These are phyloP conservation scores for Poeciliopsis infans DNA, from an alignment of 2,797 vertebrate genomes.

Conservation along the genomic window DNA sequence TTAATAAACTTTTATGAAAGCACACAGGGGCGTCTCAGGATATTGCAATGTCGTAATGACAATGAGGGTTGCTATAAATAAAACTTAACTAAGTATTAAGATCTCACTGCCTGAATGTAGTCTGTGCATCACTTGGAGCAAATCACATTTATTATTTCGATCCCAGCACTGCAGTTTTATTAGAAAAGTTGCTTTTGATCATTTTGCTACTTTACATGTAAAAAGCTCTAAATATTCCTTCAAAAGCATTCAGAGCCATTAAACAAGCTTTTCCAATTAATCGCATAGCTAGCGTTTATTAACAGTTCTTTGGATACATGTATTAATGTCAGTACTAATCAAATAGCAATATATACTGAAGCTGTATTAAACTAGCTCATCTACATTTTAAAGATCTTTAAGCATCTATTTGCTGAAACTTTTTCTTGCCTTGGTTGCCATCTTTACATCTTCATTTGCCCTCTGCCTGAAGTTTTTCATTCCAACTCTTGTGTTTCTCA, in stretches of 20 bases:
- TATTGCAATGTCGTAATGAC: not conserved
- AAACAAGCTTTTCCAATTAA: not conserved
- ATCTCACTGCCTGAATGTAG: not conserved
- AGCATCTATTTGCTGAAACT: not conserved
- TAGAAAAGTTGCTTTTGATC: not conserved
- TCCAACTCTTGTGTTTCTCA: not conserved
- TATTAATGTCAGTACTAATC: not conserved
- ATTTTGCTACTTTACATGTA: not conserved
- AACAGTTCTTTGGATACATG: too few species aligned
- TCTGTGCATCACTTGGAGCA: not conserved
- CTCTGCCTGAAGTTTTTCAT: constrained; percentile 4
- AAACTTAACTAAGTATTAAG: not conserved
- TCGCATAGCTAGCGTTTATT: not conserved
- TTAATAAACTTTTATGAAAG: not conserved
- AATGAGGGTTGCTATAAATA: not conserved
- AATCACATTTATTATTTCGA: not conserved
- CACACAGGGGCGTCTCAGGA: not conserved
- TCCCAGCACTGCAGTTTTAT: not conserved
- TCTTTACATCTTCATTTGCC: not conserved
- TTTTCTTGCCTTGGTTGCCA: not conserved
- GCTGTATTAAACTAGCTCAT: not conserved
- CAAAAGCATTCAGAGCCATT: not conserved
- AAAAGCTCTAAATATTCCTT: not conserved
- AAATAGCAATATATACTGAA: not conserved
- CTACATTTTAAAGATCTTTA: not conserved